Conservation (phyloP, 1,140 invertebrate species). For the Drosophila lacteicornis region DNA sequence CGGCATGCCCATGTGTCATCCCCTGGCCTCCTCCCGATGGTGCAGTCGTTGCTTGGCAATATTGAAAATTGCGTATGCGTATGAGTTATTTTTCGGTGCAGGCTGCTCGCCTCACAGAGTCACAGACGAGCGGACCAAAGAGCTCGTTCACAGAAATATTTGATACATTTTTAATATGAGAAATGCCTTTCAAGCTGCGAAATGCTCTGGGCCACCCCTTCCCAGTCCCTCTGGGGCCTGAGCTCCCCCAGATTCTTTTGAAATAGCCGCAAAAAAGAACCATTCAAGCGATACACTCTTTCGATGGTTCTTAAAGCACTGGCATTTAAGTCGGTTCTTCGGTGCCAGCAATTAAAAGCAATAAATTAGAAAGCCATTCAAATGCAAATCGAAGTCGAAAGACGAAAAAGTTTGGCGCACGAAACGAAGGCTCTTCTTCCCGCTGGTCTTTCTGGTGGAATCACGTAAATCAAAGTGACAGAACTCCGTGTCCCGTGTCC, state of each 20-base stretch:
- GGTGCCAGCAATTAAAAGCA: conserved; percentile 62
- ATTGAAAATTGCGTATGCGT: conserved; percentile 80
- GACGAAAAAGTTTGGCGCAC: conserved; percentile 55
- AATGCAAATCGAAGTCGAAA: conserved; percentile 60
- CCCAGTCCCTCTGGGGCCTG: not conserved
- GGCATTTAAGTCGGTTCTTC: conserved; percentile 45
- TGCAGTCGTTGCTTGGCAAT: conserved; percentile 55
- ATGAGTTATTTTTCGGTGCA: conserved; percentile 70
- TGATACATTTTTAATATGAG: conserved; percentile 81
- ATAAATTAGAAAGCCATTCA: conserved; percentile 73
- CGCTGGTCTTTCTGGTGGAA: conserved; percentile 21
- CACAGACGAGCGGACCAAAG: conserved; percentile 27
- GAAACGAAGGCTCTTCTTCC: conserved; percentile 11
- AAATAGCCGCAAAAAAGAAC: conserved; percentile 21
- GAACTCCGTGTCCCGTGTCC: conserved; percentile 27
- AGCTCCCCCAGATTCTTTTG: conserved; percentile 56
- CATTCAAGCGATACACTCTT: conserved; percentile 8
- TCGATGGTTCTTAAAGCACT: conserved; percentile 48
- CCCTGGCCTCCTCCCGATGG: not conserved
- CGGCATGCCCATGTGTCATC: not conserved
- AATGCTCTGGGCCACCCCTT: conserved; percentile 44
- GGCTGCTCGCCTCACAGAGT: conserved; percentile 21
- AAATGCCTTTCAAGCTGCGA: conserved; percentile 78
- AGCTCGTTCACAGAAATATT: conserved; percentile 69
- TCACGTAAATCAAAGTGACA: conserved; percentile 79